Evolutionary conservation across 1,140 invertebrate genomes (phyloP), one percentile per base, ranked within the genome.

Genomic region (Schmidtea mediterranea): DNA sequence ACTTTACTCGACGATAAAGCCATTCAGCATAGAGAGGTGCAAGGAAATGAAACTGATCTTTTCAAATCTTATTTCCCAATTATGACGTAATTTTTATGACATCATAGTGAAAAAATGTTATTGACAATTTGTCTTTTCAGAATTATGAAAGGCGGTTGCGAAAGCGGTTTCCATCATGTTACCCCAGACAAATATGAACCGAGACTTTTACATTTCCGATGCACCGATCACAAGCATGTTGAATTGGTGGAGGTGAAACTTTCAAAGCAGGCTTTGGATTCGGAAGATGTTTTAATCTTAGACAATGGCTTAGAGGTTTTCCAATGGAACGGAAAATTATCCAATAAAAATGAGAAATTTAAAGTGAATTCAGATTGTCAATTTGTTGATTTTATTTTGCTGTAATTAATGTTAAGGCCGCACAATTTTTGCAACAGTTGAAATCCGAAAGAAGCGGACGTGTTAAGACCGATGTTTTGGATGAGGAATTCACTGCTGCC

Each of bases 221-320:
- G 75, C 73, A 21, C 15, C 73, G 53, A 79, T 79, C 1, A 71
- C 2, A 37, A 40, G 15, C 21, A 24, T 5, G n/a, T 22, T 22
- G 23, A 22, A 19, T n/a, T 50, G 76, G 38, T 65, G 74, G 22
- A 63, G 66, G 9, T 62, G 6, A 54, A 58, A 2, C 49, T 55
- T 16, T 40, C 21, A 16, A 54, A 49, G 37, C 51, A 56, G n/a
- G 47, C 49, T 21, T 18, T 87, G 73, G 83, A 84, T 65, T 76
- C 76, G 60, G 79, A 78, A 5, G 83, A 89, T 59, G 80, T 79
- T 54, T 89, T 82, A 65, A 81, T 89, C 57, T 64, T 89, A 55
- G 83, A 89, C 63, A 66, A 73, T 22, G 78, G 78, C 21, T 72
- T 71, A 46, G 73, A 76, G 48, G 75, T 84, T 46, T 78, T 74